Base-by-base conservation (phyloP, 2,888 invertebrate genomes). In the Pherbina coryleti region DNA sequence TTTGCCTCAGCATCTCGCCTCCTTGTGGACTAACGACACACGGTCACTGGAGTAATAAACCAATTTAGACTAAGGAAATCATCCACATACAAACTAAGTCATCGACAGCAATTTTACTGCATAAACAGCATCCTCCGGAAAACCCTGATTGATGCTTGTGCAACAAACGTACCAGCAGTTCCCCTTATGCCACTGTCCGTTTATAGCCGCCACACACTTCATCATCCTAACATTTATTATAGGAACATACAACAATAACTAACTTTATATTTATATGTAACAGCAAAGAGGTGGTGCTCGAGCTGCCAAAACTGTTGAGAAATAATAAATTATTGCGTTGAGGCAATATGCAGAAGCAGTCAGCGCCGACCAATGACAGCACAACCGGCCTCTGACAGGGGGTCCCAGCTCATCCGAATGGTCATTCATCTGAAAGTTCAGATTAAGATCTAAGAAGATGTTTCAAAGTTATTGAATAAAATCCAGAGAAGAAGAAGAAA, bases 251-350 rank as follows among this genome's bases (percentile, higher is more conserved):
- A 77, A 62, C 67, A 77, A 37, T 55, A 60, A 5, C 37, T 64
- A 19, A 25, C 34, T 37, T 49, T 69, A 17, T 70, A 7, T 60
- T 57, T 75, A 69, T 67, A 57, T 37, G 78, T 78, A 80, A 82
- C 81, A 80, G 80, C 81, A 79, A 81, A 81, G 79, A 77, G 81
- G 81, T 78, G 80, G 81, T 81, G 80, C 77, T 80, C 77, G 34
- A 69, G 79, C 79, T 81, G 81, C 81, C 81, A 80, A 81, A 81
- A 80, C 81, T 81, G 81, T 77, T 75, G 81, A 81, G 80, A 81
- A 80, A 80, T 80, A 81, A 82, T 82, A 82, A 82, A 82, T 82
- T 81, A 81, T 80, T 82, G 80, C 71, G 77, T 66, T 74, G 66
- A 64, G 51, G 53, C 25, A 64, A 64, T 74, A 74, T 66, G 64